Base-by-base conservation (phyloP, 1,140 invertebrate species). In the Brachionus calyciflorus region DNA sequence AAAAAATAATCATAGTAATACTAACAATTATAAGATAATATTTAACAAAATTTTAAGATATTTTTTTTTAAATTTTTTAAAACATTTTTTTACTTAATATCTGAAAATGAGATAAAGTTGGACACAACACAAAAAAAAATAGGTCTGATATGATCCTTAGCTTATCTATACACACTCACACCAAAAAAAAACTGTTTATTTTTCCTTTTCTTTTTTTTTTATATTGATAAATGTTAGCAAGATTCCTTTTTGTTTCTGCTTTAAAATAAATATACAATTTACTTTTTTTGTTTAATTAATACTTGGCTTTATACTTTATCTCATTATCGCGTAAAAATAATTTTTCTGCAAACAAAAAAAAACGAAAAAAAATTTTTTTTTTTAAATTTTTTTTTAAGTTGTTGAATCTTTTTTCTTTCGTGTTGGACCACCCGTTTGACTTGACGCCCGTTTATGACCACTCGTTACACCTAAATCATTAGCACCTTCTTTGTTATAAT, bases 381-480 rank as follows among this genome's bases (percentile, higher is more conserved):
- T n/a, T n/a, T 14, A 26, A 55, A 14, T 28, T 28, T 55, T 33
- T 19, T 30, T 33, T 60, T 60, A 60, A 17, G 55, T 33, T 14
- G 30, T 30, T 7, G 55, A 65, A 41, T 65, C 60, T 44, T 65
- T 65, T 44, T 65, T 65, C 40, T 65, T 65, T 65, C 40, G 17
- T 6, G 41, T 65, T 9, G 33, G 41, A 14, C 60, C 60, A 21
- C 37, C 60, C 21, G 37, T 65, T 26, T 65, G 60, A 44, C 60
- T 65, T 44, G 60, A 44, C 24, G 60, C 26, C 24, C 60, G 60
- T 46, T 65, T 65, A 21, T 24, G 60, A 10, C 60, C 60, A 24
- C 17, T 24, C 0, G 60, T 30, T 44, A 21, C 6, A 3, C 3
- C 9, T 6, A 12, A 1, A 10, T 44, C 37, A 9, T 21, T 19